A percentile compares a stretch with the other conserved stretches of the same genome.
Evolutionary conservation across 2,888 invertebrate genomes (phyloP).

Genomic region (Dione juno): DNA sequence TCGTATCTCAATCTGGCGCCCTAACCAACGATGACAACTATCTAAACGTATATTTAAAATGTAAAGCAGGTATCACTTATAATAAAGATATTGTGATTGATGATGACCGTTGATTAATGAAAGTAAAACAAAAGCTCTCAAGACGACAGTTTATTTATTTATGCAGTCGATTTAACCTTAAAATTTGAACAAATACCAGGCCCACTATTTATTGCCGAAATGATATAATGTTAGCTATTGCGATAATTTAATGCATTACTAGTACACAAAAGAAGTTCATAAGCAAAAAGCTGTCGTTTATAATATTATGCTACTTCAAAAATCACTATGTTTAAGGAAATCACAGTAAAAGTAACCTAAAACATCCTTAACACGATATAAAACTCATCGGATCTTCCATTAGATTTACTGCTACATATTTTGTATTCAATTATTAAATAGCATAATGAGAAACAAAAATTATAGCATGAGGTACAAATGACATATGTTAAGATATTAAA

Average conservation of each 20-base stretch:
- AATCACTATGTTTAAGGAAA: conserved; percentile 31
- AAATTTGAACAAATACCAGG: conserved; percentile 33
- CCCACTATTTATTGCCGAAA: conserved; percentile 18
- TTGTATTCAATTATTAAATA: neutral
- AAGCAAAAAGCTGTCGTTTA: conserved; percentile 23
- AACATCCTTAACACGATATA: conserved; percentile 26
- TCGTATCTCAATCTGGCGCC: no score
- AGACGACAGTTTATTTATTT: conserved; percentile 39
- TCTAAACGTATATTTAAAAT: no score
- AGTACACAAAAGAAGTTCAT: conserved; percentile 14
- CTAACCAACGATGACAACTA: no score
- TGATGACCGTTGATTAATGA: neutral
- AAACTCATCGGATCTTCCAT: neutral
- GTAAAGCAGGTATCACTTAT: no score
- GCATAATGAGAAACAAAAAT: neutral
- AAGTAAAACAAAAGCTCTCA: conserved; percentile 7
- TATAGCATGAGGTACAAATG: neutral
- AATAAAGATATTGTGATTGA: no score
- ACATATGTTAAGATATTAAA: neutral
- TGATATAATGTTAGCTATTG: conserved; percentile 2
- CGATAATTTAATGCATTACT: conserved; percentile 3
- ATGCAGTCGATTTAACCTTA: conserved; percentile 31
- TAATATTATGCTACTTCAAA: conserved; percentile 22
- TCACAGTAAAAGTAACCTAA: conserved; percentile 37
- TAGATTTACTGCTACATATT: conserved; percentile 1